phyloP scores from a whole-genome alignment of 2,113 vertebrate genomes.

The Oryzias celebensis region DNA sequence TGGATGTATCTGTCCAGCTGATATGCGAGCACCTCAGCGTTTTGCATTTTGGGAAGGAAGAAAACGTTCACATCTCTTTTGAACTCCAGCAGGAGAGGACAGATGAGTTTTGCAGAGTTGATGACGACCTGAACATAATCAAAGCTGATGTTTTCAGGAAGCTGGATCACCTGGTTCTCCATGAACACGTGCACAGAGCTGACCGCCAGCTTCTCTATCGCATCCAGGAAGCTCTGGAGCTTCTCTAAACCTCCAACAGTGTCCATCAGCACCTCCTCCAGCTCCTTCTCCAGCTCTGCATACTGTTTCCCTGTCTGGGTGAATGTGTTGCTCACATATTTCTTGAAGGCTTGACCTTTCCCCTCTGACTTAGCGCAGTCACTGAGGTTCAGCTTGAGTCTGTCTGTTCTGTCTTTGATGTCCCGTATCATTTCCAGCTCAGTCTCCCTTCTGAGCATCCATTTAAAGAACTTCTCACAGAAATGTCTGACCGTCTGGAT shows the following conservation, averaged over 20 bases:
- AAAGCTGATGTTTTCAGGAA: slow-evolving; percentile 32
- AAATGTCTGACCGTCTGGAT: slow-evolving; percentile 41
- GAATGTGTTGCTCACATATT: slow-evolving; percentile 49
- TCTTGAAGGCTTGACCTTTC: slow-evolving; percentile 24
- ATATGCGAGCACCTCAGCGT: slow-evolving; percentile 59
- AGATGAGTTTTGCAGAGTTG: slow-evolving; percentile 30
- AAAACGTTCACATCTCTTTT: slow-evolving; percentile 55
- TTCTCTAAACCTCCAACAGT: slow-evolving; percentile 57
- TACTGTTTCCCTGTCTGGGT: slow-evolving; percentile 20
- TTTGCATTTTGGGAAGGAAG: slow-evolving; percentile 62
- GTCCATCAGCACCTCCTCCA: slow-evolving; percentile 45
- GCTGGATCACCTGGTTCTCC: slow-evolving; percentile 28
- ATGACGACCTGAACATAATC: slow-evolving; percentile 47
- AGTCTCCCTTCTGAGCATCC: slow-evolving; percentile 27
- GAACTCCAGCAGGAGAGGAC: slow-evolving; percentile 65
- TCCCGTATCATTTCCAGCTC: slow-evolving; percentile 47
- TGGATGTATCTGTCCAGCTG: slow-evolving; percentile 70
- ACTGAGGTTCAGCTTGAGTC: neutral
- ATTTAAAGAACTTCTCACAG: slow-evolving; percentile 22
- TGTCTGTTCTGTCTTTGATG: slow-evolving; percentile 39
- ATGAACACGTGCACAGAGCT: slow-evolving; percentile 69
- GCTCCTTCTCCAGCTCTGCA: slow-evolving; percentile 57
- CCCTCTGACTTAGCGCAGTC: slow-evolving; percentile 17
- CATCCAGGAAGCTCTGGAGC: slow-evolving; percentile 66
- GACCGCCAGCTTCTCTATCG: slow-evolving; percentile 73